Conservation (phyloP, 1,140 invertebrate species). For the Aphidius ervi region DNA sequence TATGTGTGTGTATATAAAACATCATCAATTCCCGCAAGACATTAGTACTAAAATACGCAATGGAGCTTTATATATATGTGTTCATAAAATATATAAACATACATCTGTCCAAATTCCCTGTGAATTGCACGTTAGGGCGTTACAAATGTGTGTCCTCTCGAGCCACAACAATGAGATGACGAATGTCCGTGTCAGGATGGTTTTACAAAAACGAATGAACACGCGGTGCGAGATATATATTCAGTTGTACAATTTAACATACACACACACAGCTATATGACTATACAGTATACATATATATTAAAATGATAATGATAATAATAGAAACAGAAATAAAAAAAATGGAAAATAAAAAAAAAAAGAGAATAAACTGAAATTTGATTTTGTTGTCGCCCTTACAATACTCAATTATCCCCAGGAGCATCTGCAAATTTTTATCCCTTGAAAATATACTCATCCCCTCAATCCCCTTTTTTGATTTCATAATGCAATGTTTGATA, state of each 20-base stretch:
- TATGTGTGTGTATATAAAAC: too few relatives aligned
- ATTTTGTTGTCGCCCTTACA: constrained; percentile 45
- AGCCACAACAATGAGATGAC: constrained; percentile 22
- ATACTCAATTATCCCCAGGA: constrained; percentile 43
- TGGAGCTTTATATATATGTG: too few relatives aligned
- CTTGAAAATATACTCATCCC: neutral
- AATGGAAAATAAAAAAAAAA: constrained; percentile 5
- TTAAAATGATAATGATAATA: constrained; percentile 3
- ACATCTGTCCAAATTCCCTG: neutral
- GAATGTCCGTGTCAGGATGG: constrained; percentile 5
- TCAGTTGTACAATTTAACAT: neutral
- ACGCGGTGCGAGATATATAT: neutral
- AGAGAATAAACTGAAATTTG: constrained; percentile 33
- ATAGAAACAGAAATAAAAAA: constrained; percentile 13
- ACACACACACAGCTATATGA: constrained; percentile 5
- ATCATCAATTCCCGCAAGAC: too few relatives aligned
- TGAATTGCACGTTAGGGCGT: constrained; percentile 2
- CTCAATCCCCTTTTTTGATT: too few relatives aligned
- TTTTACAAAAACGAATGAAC: constrained; percentile 6
- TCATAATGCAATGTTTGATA: too few relatives aligned
- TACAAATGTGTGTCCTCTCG: neutral
- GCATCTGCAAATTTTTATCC: constrained; percentile 27
- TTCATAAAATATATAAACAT: too few relatives aligned
- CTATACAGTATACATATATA: neutral
- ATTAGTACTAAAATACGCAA: too few relatives aligned